A percentile compares a stretch with the other conserved stretches of the same genome.
Conservation (phyloP, 1,140 invertebrate species). For the Aplysia californica region DNA sequence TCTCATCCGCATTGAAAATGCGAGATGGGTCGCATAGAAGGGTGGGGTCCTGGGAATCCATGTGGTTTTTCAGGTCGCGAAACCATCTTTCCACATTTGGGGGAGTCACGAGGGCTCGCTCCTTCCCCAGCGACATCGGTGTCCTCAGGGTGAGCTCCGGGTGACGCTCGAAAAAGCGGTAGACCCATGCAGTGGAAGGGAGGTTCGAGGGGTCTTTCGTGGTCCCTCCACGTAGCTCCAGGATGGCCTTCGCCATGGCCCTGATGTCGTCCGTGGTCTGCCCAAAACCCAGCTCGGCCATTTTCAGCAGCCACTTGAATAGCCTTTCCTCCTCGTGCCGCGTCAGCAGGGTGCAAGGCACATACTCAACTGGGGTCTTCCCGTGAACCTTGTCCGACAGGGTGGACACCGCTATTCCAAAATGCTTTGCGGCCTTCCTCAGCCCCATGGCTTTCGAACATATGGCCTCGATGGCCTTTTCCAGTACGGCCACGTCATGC, state of each 20-base stretch:
- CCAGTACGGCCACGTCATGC: neutral
- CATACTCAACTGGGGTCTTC: neutral
- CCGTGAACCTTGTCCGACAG: neutral
- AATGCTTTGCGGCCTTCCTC: neutral
- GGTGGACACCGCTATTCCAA: neutral
- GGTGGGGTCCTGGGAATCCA: neutral
- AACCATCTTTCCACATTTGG: constrained; percentile 25
- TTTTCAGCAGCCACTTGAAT: constrained; percentile 24
- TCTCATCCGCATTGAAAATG: neutral
- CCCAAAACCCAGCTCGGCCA: constrained; percentile 31
- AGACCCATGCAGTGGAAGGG: constrained; percentile 68
- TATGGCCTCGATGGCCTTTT: neutral
- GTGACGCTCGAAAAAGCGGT: constrained; percentile 67
- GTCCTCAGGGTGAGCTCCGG: constrained; percentile 62
- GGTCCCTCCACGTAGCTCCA: constrained; percentile 21
- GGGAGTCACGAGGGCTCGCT: constrained; percentile 26
- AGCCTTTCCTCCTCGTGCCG: constrained; percentile 5
- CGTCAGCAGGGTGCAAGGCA: neutral
- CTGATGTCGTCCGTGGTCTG: constrained; percentile 11
- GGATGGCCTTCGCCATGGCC: constrained; percentile 20
- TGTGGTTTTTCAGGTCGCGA: neutral
- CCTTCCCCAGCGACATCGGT: constrained; percentile 45
- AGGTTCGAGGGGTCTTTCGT: constrained; percentile 22
- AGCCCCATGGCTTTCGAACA: neutral
- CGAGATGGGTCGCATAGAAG: neutral